These are phyloP conservation scores for Drosophila azteca DNA, from an alignment of 1,140 invertebrate species.

Conservation along the genomic window DNA sequence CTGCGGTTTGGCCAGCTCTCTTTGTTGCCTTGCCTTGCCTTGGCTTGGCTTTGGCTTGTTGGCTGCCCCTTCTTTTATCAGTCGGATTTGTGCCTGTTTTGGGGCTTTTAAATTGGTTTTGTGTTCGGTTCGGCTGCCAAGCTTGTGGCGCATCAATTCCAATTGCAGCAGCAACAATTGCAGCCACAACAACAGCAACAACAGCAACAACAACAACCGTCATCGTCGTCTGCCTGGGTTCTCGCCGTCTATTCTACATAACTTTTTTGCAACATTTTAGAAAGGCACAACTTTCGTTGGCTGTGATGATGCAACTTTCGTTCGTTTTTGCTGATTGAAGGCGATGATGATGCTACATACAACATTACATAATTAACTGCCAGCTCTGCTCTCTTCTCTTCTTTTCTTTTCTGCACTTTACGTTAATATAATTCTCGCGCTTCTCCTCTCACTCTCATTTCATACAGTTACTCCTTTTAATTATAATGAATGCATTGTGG, in stretches of 20 bases:
- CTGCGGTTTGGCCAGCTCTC: slow-evolving; percentile 44
- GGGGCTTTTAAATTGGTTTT: slow-evolving; percentile 77
- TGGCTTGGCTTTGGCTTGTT: neutral
- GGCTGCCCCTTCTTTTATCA: slow-evolving; percentile 31
- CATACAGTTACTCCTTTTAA: slow-evolving; percentile 19
- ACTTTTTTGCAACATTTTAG: slow-evolving; percentile 60
- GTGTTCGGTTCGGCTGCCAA: slow-evolving; percentile 61
- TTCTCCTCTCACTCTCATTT: slow-evolving; percentile 14
- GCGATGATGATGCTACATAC: slow-evolving; percentile 21
- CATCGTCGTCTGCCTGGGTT: too few relatives aligned
- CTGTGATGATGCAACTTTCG: slow-evolving; percentile 61
- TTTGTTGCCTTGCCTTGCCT: slow-evolving; percentile 36
- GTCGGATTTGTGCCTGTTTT: slow-evolving; percentile 62
- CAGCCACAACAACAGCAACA: neutral
- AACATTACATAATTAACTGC: slow-evolving; percentile 55
- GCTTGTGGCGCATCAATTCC: slow-evolving; percentile 75
- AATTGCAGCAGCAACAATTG: slow-evolving; percentile 64
- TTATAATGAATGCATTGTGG: slow-evolving; percentile 8
- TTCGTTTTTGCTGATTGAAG: slow-evolving; percentile 5
- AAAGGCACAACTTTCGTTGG: slow-evolving; percentile 75
- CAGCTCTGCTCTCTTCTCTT: too few relatives aligned
- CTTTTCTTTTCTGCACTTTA: too few relatives aligned
- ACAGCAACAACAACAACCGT: too few relatives aligned
- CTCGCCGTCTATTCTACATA: slow-evolving; percentile 66
- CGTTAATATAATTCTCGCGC: slow-evolving; percentile 24